Evolutionary conservation across 2,797 vertebrate species (phyloP), one percentile per base, ranked within the genome.

Genomic region (Lacerta agilis): DNA sequence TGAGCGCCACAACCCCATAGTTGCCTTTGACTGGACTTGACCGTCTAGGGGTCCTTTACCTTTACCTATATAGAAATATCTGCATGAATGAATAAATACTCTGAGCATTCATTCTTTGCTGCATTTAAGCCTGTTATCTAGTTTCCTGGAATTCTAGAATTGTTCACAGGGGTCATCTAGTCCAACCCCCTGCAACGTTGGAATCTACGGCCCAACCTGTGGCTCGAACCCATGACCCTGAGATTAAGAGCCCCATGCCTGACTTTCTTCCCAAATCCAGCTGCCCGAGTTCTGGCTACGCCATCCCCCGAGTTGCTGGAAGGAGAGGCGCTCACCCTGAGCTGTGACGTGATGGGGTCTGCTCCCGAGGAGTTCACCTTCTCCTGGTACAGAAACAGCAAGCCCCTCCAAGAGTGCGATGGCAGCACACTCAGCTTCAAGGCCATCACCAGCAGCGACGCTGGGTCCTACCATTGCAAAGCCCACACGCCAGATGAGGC

Each of bases 381-480:
- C 77, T 85, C 66, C 76, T 97, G 97, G 97, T 97, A 95, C 90
- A 94, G 85, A 81, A 90, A 97, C 87, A 93, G 96, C 38, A 20
- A 23, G 4, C 9, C 33, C 83, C 86, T 96, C 9, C 90, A 25
- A 2, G 94, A 92, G 20, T 8, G 66, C 0, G 43, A 84, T 0
- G 49, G 58, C 0, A 71, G 69, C 0, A 43, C 49, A 0, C 91
- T 97, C 0, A 27, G 0, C 0, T 95, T 97, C 86, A 83, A 90
- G 23, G 83, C 0, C 2, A 29, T 97, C 73, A 8, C 87, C 91
- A 58, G 85, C 9, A 2, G 81, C 0, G 96, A 96, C 5, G 5
- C 95, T 0, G 97, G 96, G 0, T 90, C 92, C 89, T 97, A 97
- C 83, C 96, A 97, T 71, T 97, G 97, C 93, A 92, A 87, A 41